Percentiles rank a stretch among this genome's conserved stretches.
Evolutionary conservation across 2,113 vertebrate genomes (phyloP).

Genomic region (Vicugna pacos): DNA sequence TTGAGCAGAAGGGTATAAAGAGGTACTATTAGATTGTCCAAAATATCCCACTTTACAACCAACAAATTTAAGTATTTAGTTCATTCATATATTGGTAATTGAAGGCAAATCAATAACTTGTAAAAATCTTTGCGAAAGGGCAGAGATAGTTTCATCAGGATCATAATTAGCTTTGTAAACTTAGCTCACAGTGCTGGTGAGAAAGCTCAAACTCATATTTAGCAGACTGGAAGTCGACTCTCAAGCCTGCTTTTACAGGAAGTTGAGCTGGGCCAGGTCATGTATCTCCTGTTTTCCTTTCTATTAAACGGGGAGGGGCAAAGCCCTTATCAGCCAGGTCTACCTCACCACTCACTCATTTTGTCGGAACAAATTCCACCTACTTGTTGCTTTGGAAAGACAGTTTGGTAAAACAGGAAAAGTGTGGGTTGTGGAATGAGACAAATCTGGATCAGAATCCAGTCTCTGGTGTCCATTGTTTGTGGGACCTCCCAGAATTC

Average conservation of each 20-base stretch:
- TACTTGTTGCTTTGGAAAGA: not conserved
- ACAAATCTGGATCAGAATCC: not conserved
- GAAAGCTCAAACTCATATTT: not conserved
- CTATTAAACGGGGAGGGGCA: not conserved
- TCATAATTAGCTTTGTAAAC: not conserved
- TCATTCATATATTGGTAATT: not conserved
- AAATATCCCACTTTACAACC: not conserved
- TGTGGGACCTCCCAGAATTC: not conserved
- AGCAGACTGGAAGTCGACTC: not conserved
- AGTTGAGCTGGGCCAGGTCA: not conserved
- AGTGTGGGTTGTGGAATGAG: not conserved
- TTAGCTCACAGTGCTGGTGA: not conserved
- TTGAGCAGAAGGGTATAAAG: not conserved
- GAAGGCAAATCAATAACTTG: not conserved
- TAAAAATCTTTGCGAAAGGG: not conserved
- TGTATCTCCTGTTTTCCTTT: not conserved
- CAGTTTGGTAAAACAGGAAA: not conserved
- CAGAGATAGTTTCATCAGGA: not conserved
- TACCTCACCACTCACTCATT: not conserved
- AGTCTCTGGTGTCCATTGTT: not conserved
- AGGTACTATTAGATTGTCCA: not conserved
- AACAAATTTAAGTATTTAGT: not conserved
- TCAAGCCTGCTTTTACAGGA: not conserved
- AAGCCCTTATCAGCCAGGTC: not conserved
- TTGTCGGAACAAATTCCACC: not conserved